Evolutionary conservation across 2,797 vertebrate species (phyloP).

Genomic region (Diglossa cyanea): DNA sequence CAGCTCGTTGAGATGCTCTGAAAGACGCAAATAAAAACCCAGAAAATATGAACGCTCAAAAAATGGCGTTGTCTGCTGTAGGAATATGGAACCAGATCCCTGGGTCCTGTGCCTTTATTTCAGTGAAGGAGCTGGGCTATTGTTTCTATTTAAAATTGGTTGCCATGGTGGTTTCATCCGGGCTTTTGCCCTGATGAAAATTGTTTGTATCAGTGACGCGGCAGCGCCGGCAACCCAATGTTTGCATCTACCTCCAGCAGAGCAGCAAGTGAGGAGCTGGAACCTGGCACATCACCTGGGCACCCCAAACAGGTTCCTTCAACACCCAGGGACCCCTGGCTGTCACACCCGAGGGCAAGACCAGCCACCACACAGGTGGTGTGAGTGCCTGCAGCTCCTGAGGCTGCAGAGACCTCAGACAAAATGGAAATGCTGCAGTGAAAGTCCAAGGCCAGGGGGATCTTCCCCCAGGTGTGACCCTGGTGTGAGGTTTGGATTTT

Average conservation of each 20-base stretch:
- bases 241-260: conserved; percentile 25
- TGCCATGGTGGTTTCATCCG: conserved; percentile 64
- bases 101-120: background rate
- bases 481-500: background rate
- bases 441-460: background rate
- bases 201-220: conserved; percentile 26
- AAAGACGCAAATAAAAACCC: background rate
- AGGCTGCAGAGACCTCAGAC: background rate
- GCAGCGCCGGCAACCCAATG: conserved; percentile 20
- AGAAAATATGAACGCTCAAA: background rate
- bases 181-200: conserved; percentile 37
- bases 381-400: background rate
- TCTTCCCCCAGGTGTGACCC: background rate
- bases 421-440: background rate
- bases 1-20: background rate
- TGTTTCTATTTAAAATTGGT: conserved; percentile 65
- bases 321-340: background rate
- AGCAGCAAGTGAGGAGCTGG: background rate
- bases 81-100: background rate
- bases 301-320: background rate
- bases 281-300: conserved; percentile 32
- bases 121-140: background rate
- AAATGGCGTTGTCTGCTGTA: background rate
- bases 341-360: background rate
- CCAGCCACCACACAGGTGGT: background rate